phyloP scores from a whole-genome alignment of 2,888 invertebrate genomes.

The Troglohyphantes excavatus region DNA sequence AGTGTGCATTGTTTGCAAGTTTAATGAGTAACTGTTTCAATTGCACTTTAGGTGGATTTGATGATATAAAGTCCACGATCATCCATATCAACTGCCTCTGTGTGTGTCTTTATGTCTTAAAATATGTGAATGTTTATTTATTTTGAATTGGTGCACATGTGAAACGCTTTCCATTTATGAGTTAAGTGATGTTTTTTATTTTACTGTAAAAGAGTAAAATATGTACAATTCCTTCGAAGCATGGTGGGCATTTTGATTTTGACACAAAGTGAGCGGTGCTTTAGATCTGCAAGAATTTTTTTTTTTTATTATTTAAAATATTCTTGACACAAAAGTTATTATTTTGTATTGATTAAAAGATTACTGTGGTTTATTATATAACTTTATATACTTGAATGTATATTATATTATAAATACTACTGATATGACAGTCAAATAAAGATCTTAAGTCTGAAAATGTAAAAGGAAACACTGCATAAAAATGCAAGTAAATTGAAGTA shows the following conservation, averaged over 20 bases:
- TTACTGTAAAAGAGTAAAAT: background rate
- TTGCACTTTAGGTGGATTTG: background rate
- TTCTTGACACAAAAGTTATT: too few relatives aligned
- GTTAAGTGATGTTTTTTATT: slow-evolving; percentile 1
- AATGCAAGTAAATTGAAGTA: too few relatives aligned
- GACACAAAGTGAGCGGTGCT: background rate
- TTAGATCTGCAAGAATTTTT: too few relatives aligned
- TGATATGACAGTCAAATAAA: too few relatives aligned
- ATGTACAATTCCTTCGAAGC: background rate
- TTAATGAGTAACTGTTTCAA: background rate
- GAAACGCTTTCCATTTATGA: background rate
- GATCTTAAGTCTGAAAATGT: too few relatives aligned
- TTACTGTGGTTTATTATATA: too few relatives aligned
- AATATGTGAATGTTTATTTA: background rate
- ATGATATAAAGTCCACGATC: background rate
- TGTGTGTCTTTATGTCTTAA: background rate
- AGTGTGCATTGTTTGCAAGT: background rate
- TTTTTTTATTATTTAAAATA: too few relatives aligned
- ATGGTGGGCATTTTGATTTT: background rate
- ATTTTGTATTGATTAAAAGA: too few relatives aligned
- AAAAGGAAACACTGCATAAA: too few relatives aligned
- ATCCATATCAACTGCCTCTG: background rate
- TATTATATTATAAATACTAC: too few relatives aligned
- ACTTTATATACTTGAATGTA: too few relatives aligned
- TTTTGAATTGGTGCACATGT: background rate